Conservation (phyloP, 2,888 invertebrate genomes). For the Ctena decussata region DNA sequence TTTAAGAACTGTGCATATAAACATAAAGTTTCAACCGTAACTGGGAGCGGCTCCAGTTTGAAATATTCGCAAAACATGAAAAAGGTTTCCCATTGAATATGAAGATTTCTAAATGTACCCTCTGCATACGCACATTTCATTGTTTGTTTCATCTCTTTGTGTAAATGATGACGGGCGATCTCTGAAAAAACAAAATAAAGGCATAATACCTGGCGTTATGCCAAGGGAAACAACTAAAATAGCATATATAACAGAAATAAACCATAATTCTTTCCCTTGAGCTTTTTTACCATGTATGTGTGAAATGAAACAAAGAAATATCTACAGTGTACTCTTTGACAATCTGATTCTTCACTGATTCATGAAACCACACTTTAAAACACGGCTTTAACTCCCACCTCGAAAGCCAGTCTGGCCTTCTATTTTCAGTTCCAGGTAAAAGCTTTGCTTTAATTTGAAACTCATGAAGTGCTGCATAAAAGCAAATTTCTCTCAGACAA, state of each 20-base stretch:
- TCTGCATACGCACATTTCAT: too few species aligned
- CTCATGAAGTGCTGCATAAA: not conserved
- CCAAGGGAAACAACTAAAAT: too few species aligned
- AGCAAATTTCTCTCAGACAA: not conserved
- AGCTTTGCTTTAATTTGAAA: not conserved
- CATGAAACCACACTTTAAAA: not conserved
- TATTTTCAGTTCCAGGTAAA: not conserved
- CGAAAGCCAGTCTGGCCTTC: not conserved
- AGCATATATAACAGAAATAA: too few species aligned
- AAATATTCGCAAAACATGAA: not conserved
- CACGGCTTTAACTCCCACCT: not conserved
- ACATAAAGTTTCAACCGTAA: not conserved
- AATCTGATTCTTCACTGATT: not conserved
- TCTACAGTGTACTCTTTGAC: not conserved
- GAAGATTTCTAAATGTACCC: not conserved
- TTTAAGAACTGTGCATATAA: not conserved
- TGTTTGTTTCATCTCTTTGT: not conserved
- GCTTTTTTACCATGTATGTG: not conserved
- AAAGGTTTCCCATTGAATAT: not conserved
- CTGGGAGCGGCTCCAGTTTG: not conserved
- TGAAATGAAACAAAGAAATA: not conserved
- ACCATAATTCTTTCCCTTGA: too few species aligned
- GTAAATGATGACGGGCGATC: not conserved
- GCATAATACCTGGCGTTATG: too few species aligned
- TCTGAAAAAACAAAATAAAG: not conserved